Base-by-base conservation (phyloP, 2,888 invertebrate species). In the Ophioninae sp. region DNA sequence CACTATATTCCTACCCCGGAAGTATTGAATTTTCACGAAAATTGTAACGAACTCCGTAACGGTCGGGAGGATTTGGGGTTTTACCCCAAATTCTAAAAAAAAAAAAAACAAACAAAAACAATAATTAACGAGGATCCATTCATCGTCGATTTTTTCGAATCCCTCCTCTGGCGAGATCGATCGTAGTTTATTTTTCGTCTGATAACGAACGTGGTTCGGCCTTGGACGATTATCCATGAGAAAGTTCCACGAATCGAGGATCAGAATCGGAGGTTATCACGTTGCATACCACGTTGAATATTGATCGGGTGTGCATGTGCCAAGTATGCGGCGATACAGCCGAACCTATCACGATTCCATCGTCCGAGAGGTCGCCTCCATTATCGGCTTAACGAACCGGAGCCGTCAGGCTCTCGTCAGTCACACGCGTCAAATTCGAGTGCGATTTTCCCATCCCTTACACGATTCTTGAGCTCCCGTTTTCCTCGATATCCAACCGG, bases 181-280 rank as follows among this genome's bases (percentile, higher is more conserved):
- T 13, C 58, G 17, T 39, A 23, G 37, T 37, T 20, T 72, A 7
- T 17, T 37, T 72, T 63, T 71, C 56, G n/a, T 69, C 65, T 74
- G 39, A 71, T 77, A 82, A 77, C 63, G 71, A 79, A 72, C 80
- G 73, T 77, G 20, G 59, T 68, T 58, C 51, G 41, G 30, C 30
- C 41, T 56, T 17, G 72, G 51, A 73, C 39, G 73, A 67, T 81
- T 73, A 84, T 63, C 77, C 65, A 64, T 68, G 61, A 86, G 86
- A 80, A 82, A 79, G 84, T 87, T 87, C 88, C 87, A 87, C 88
- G 89, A 89, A 89, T 89, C 89, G 88, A 89, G 87, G 87, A 89
- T 89, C 87, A 77, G 78, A 77, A 67, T 75, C 68, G 68, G 68
- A 75, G 68, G 78, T 75, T 69, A 81, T 75, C 71, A 51, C 59